Conservation (phyloP, 2,888 invertebrate species). For the Drosophila multiciliata region DNA sequence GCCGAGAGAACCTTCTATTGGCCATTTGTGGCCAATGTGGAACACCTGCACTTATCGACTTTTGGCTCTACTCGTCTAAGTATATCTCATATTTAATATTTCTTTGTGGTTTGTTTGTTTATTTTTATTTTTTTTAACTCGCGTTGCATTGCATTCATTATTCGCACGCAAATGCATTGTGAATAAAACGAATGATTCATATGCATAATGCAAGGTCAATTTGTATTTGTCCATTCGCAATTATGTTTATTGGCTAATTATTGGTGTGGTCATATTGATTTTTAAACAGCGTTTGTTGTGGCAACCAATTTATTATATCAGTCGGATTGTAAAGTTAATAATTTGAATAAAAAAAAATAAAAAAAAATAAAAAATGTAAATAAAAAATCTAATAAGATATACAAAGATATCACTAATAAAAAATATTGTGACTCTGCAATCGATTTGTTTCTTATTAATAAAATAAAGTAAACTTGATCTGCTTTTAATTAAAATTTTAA, state of each 20-base stretch:
- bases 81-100: constrained; percentile 32
- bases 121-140: constrained; percentile 12
- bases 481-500: background rate
- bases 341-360: fast-evolving
- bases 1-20: constrained; percentile 23
- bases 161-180: constrained; percentile 70
- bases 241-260: constrained; percentile 5
- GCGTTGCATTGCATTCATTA: constrained; percentile 62
- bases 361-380: background rate
- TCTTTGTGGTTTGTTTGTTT: constrained; percentile 32
- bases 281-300: background rate
- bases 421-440: background rate
- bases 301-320: background rate
- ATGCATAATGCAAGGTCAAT: constrained; percentile 36
- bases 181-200: constrained; percentile 26
- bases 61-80: constrained; percentile 36
- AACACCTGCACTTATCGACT: constrained; percentile 66
- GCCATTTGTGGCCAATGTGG: constrained; percentile 13
- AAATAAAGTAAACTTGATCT: background rate
- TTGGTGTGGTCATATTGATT: constrained; percentile 4
- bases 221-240: constrained; percentile 19
- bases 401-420: background rate
- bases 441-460: background rate
- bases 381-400: background rate
- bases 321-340: background rate